phyloP scores from a whole-genome alignment of 64 coral and sea anemone genomes.

The Acropora yongei region DNA sequence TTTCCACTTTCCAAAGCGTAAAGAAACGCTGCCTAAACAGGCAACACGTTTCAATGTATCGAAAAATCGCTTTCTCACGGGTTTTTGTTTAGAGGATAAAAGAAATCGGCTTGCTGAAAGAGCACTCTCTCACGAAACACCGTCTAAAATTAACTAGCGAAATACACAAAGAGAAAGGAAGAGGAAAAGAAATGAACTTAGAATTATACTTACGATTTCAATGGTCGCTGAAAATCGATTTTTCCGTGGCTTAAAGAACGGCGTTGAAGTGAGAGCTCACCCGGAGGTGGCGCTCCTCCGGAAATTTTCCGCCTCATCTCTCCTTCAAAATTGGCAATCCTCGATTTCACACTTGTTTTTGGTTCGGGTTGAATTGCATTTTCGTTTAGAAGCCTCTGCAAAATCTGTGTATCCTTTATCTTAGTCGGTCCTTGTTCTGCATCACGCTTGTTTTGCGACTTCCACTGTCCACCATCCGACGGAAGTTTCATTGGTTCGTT shows the following conservation, averaged over 20 bases:
- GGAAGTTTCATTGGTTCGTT: background rate
- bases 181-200: too few relatives aligned
- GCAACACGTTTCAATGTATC: too few relatives aligned
- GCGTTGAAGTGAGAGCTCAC: background rate
- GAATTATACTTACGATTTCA: conserved; percentile 30
- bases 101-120: too few relatives aligned
- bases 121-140: too few relatives aligned
- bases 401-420: conserved; percentile 86
- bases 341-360: conserved; percentile 65
- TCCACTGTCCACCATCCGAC: background rate
- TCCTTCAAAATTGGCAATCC: conserved; percentile 77
- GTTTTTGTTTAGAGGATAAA: too few relatives aligned
- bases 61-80: too few relatives aligned
- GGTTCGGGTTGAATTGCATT: conserved; percentile 30
- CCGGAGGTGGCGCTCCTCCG: background rate
- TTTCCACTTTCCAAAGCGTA: too few relatives aligned
- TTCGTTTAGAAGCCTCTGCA: conserved; percentile 70
- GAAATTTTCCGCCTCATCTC: background rate
- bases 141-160: too few relatives aligned
- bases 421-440: background rate
- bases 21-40: too few relatives aligned
- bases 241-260: conserved; percentile 38
- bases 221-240: background rate
- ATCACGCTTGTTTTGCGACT: conserved; percentile 18
- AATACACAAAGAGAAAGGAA: too few relatives aligned